These are phyloP conservation scores for Smittia sp. DNA, from an alignment of 2,888 invertebrate species.

Conservation along the genomic window DNA sequence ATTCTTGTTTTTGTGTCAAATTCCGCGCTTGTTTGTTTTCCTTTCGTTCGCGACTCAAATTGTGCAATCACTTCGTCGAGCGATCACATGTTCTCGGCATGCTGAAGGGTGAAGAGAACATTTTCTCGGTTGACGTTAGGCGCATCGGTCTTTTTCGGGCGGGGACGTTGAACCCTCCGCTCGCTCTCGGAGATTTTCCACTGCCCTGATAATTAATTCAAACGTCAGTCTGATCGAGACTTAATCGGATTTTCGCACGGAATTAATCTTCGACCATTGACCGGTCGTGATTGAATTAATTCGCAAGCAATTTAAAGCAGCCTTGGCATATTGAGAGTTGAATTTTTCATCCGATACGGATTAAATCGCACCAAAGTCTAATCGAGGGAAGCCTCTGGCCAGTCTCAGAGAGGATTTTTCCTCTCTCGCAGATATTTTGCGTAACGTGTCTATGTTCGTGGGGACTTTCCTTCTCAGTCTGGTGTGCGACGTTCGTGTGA, in stretches of 20 bases:
- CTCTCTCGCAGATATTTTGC: neutral
- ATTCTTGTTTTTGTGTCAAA: neutral
- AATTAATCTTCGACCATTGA: neutral
- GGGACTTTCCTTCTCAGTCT: neutral
- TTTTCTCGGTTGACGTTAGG: neutral
- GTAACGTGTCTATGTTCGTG: neutral
- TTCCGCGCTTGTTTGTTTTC: neutral
- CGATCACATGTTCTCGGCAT: neutral
- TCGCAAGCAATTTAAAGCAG: neutral
- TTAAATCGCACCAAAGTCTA: neutral
- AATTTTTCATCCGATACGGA: neutral
- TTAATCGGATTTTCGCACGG: slow-evolving; percentile 2
- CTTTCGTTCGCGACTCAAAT: neutral
- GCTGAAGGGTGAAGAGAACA: neutral
- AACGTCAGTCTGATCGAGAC: neutral
- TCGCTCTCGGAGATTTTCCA: neutral
- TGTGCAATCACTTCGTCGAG: neutral
- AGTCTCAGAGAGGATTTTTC: slow-evolving; percentile 14
- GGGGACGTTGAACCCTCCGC: neutral
- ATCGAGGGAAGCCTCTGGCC: neutral
- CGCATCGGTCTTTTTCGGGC: neutral
- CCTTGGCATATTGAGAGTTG: neutral
- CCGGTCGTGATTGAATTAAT: neutral
- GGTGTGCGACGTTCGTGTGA: neutral
- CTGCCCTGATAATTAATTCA: neutral